Conservation (phyloP, 2,888 invertebrate genomes). For the Drosophila silvestris region DNA sequence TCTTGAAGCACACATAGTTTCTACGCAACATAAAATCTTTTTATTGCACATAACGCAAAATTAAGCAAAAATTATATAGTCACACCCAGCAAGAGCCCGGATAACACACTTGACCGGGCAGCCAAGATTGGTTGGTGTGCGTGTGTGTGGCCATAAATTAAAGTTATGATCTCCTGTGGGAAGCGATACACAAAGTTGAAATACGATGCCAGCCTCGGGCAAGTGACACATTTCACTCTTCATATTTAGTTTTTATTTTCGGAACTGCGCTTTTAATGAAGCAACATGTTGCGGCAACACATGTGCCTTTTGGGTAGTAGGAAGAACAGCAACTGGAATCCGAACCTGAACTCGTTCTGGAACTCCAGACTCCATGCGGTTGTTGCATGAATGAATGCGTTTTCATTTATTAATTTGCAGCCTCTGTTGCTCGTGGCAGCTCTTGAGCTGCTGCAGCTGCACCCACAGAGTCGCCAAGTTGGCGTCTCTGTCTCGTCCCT, state of each 20-base stretch:
- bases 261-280: slow-evolving; percentile 54
- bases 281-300: slow-evolving; percentile 71
- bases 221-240: slow-evolving; percentile 51
- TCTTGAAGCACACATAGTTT: slow-evolving; percentile 22
- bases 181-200: slow-evolving; percentile 39
- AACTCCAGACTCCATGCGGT: slow-evolving; percentile 49
- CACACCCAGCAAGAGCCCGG: slow-evolving; percentile 11
- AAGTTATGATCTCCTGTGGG: slow-evolving; percentile 49
- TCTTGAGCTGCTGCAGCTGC: slow-evolving; percentile 44
- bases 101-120: slow-evolving; percentile 23
- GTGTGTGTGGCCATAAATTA: slow-evolving; percentile 53
- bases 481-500: slow-evolving; percentile 29
- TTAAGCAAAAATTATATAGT: slow-evolving; percentile 46
- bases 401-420: slow-evolving; percentile 77
- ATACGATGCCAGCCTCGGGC: slow-evolving; percentile 44
- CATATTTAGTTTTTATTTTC: slow-evolving; percentile 13
- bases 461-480: slow-evolving; percentile 49
- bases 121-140: slow-evolving; percentile 6
- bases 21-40: slow-evolving; percentile 60
- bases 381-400: slow-evolving; percentile 79
- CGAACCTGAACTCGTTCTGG: slow-evolving; percentile 40
- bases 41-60: slow-evolving; percentile 64
- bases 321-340: slow-evolving; percentile 20
- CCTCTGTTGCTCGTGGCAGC: slow-evolving; percentile 59
- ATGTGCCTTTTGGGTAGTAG: slow-evolving; percentile 55